Conservation (phyloP, 2,113 vertebrate genomes). For the Eclectus roratus region DNA sequence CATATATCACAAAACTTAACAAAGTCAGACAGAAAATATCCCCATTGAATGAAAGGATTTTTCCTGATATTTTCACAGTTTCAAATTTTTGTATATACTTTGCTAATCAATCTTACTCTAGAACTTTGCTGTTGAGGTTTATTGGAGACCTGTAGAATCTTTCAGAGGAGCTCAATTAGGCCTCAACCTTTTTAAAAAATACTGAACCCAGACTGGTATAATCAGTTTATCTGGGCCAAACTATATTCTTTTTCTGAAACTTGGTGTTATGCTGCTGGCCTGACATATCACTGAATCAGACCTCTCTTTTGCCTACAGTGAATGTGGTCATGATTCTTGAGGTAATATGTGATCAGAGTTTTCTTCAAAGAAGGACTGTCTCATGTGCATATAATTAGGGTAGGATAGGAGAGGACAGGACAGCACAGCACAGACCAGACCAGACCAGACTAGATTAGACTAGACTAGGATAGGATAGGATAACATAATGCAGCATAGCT, state of each 20-base stretch:
- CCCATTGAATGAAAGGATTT: not conserved
- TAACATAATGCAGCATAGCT: not conserved
- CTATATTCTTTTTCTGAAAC: not conserved
- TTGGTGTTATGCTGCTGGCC: no score
- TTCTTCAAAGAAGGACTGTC: not conserved
- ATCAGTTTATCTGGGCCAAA: not conserved
- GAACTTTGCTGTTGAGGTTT: not conserved
- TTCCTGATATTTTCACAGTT: not conserved
- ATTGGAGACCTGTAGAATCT: not conserved
- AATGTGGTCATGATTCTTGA: not conserved
- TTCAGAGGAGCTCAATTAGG: not conserved
- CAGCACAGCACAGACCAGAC: not conserved
- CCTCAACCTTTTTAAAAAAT: not conserved
- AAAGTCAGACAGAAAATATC: not conserved
- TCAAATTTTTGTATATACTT: not conserved
- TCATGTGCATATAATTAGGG: not conserved
- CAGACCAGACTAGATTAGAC: no score
- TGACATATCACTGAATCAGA: not conserved
- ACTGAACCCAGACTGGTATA: not conserved
- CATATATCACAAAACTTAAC: not conserved
- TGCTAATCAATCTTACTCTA: not conserved
- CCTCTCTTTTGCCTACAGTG: not conserved
- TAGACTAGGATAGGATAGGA: not conserved
- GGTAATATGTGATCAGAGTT: not conserved
- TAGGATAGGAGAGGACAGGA: not conserved